Evolutionary conservation across 2,797 vertebrate genomes (phyloP), one percentile per base, ranked within the genome.

Genomic region (Salmo trutta): DNA sequence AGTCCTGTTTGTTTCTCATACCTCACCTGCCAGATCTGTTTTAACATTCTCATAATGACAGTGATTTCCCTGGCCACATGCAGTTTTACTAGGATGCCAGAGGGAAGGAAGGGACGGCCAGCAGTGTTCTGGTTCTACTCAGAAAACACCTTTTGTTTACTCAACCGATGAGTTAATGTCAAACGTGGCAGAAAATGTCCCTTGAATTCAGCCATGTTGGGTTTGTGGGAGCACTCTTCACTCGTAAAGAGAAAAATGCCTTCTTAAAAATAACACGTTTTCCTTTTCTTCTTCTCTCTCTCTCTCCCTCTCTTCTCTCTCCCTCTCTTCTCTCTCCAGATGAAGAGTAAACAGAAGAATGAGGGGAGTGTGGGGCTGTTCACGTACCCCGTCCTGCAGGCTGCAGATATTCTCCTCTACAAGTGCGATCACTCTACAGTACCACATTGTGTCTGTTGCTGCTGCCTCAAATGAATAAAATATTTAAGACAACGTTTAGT

Each of bases 401-500:
- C 97, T 0, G 97, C 98, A 0, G 98, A 99, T 83, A 95, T 99
- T 78, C 95, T 99, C 51, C 93, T 98, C 24, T 99, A 99, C 94
- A 97, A 93, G 97, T 99, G 93, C 96, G 96, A 71, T 1, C 56
- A 74, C 41, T 14, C 41, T 47, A 47, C 41, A 47, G 41, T 14
- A 47, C 41, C 41, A 47, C 41, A 14, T 47, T 47, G 41, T 47
- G 41, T 47, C 8, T 47, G 41, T 47, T 47, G 41, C 10, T 47
- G 41, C 10, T 14, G 41, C 41, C 41, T 47, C 10, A 47, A 47
- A 47, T 47, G 3, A 47, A 47, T 47, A 47, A 47, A 12, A 47
- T 47, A 12, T 14, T 14, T 12, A 47, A 47, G 41, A 47, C 41
- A 12, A 47, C 10, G 0, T 47, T 33, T 2, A 19, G 3, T 17